Base-by-base conservation (phyloP, 2,797 vertebrate species). In the Vireo griseus region DNA sequence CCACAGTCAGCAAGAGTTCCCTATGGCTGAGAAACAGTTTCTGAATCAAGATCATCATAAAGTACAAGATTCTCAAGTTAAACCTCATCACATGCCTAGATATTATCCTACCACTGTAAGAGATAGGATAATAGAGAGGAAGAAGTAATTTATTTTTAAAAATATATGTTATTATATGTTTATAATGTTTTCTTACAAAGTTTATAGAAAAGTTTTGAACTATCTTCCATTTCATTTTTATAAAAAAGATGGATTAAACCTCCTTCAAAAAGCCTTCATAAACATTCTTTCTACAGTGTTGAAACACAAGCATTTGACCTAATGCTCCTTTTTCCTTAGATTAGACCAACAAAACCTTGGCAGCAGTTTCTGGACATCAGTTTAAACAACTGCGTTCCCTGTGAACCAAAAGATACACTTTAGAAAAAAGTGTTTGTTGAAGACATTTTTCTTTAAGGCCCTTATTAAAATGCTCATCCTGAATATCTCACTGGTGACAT, bases 311-410 rank as follows among this genome's bases (percentile, higher is more conserved):
- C 0, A 0, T 71, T 94, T 80, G 82, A 91, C 57, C 61, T 90
- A 92, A 86, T 47, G 39, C 42, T 90, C 78, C 52, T 74, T 86
- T 83, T 92, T 87, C 63, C 68, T 88, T 73, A 89, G 71, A 89
- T 82, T 69, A 90, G 61, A 45, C 50, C 74, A 86, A 84, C 42
- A 81, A 95, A 92, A 57, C 28, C 17, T 79, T 88, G 82, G 82
- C 75, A 80, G n/a, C 17, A 68, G 42, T 74, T 91, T 73, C 63
- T 86, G 78, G 65, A 83, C 48, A 71, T 68, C 25, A 39, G 16
- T 52, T 77, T 20, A 57, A 91, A 74, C 48, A 91, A 21, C 21
- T 88, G 72, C 19, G 57, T 45, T 80, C 45, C 45, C 75, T 57
- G 16, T 65, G 42, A 57, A 45, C 39, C 28, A 39, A 59, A 85